Base-by-base conservation (phyloP, 2,113 vertebrate species). In the Apteryx mantelli region DNA sequence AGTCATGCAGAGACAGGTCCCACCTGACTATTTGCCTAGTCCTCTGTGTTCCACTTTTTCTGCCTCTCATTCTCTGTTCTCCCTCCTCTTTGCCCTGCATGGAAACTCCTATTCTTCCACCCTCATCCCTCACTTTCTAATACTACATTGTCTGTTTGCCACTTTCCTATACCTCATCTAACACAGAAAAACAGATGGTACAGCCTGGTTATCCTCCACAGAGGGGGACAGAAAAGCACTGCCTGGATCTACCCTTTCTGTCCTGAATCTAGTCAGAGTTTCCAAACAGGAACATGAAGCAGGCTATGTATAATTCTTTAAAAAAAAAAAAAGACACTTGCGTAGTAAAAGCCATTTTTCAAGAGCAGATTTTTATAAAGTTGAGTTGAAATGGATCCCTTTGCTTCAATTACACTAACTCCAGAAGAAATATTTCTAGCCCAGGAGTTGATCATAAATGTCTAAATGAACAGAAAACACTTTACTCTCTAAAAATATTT, bases 11-110 rank as follows among this genome's bases (percentile, higher is more conserved):
- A 48, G 10, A n/a, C 12, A 38, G 5, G 22, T 15, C 11, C 36
- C 22, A 42, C 2, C 4, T 0, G 0, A 16, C 38, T 42, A 17
- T 7, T 30, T 30, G 38, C 5, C 7, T 15, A 14, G 21, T 69
- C 28, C 40, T 89, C 12, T 8, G 1, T 8, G 10, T 70, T 77
- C 65, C 34, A 14, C 34, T 32, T 42, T 32, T 48, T 7, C 46
- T 82, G 16, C 52, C 79, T 26, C 50, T 80, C 5, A 2, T 82
- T 78, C 83, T 28, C 73, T 80, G 7, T 7, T 36, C 25, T 83
- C 3, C 2, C 26, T 77, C 48, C 68, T 34, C 30, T 60, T 44
- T 68, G 11, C 53, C 12, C 32, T 55, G 40, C 5, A 55, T 48
- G 46, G 46, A 74, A 40, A 48, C 15, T 22, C 14, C 28, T 60